phyloP scores from a whole-genome alignment of 1,140 invertebrate genomes.

The Pseudomyrmex dendroicus region DNA sequence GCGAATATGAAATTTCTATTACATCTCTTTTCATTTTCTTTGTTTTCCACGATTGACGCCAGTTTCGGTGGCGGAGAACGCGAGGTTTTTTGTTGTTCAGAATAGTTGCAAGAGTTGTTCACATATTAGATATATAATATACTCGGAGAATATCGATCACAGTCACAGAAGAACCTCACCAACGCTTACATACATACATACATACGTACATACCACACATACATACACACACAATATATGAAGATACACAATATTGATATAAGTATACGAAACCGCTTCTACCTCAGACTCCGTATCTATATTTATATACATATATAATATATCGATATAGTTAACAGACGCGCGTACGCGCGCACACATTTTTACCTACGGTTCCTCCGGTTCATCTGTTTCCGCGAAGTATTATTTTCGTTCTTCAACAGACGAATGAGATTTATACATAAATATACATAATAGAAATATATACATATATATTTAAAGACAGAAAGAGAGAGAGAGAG shows the following conservation, averaged over 20 bases:
- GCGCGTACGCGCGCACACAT: slow-evolving; percentile 1
- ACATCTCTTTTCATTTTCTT: neutral
- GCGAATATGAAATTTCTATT: neutral
- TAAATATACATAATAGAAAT: slow-evolving; percentile 54
- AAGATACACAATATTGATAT: slow-evolving; percentile 62
- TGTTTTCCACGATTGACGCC: neutral
- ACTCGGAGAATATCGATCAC: slow-evolving; percentile 59
- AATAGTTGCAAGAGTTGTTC: slow-evolving; percentile 42
- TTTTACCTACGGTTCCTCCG: slow-evolving; percentile 39
- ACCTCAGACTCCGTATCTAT: slow-evolving; percentile 72
- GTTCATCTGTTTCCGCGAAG: slow-evolving; percentile 22
- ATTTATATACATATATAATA: slow-evolving; percentile 51
- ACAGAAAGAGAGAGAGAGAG: slow-evolving; percentile 5
- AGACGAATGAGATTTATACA: slow-evolving; percentile 49
- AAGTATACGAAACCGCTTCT: slow-evolving; percentile 79
- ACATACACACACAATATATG: neutral
- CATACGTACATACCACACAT: too few relatives aligned
- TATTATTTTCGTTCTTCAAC: slow-evolving; percentile 50
- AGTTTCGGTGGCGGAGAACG: slow-evolving; percentile 1
- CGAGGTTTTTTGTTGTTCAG: slow-evolving; percentile 14
- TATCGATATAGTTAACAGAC: slow-evolving; percentile 53
- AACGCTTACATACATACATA: slow-evolving; percentile 27
- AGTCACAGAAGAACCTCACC: slow-evolving; percentile 28
- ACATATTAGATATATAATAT: neutral
- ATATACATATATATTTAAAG: slow-evolving; percentile 60